phyloP scores from a whole-genome alignment of 92 coral and sea anemone species.

The Zoanthus solanderi region DNA sequence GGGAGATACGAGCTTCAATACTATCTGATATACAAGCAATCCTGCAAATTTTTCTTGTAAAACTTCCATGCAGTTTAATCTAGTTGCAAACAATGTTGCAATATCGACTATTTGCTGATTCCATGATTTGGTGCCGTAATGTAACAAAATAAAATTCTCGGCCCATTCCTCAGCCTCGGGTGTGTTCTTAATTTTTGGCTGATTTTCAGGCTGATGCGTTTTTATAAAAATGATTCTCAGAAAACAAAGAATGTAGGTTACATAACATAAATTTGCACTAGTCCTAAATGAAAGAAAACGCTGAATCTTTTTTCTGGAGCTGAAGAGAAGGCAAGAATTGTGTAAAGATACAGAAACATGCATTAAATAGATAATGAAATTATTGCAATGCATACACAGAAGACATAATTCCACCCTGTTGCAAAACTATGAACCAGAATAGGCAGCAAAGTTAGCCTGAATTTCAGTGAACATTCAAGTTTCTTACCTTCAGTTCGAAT shows the following conservation, averaged over 20 bases:
- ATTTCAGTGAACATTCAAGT: too few relatives aligned
- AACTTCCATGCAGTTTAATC: neutral
- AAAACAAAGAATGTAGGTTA: too few relatives aligned
- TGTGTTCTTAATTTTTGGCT: neutral
- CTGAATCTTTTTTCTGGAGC: neutral
- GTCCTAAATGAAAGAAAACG: neutral
- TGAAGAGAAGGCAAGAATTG: neutral
- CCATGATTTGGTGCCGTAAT: too few relatives aligned
- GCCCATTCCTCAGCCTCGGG: neutral
- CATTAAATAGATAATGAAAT: too few relatives aligned
- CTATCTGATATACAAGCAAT: neutral
- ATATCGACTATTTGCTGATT: too few relatives aligned
- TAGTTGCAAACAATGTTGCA: neutral
- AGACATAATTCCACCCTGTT: too few relatives aligned
- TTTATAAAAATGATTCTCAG: neutral
- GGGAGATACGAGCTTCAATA: neutral
- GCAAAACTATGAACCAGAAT: too few relatives aligned
- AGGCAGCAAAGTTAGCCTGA: too few relatives aligned
- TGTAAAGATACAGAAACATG: too few relatives aligned
- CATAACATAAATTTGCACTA: neutral
- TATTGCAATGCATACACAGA: too few relatives aligned
- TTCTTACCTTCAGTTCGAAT: too few relatives aligned
- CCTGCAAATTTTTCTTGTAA: neutral
- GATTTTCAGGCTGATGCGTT: neutral
- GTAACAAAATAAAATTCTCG: neutral